Evolutionary conservation across 2,797 vertebrate genomes (phyloP).

Genomic region (Alosa sapidissima): DNA sequence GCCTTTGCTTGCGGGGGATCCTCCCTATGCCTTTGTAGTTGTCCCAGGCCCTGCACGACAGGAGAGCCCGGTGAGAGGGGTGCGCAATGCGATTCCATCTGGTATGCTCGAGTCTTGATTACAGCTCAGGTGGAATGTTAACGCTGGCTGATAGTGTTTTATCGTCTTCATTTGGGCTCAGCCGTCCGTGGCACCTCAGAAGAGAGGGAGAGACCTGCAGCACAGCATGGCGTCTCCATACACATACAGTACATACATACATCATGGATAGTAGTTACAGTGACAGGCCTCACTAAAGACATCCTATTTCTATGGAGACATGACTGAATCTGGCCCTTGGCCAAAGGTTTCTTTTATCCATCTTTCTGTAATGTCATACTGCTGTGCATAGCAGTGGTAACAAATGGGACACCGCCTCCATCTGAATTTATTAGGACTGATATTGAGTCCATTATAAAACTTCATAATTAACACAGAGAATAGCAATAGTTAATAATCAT

Average conservation of each 20-base stretch:
- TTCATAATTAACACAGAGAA: neutral
- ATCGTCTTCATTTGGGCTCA: constrained; percentile 63
- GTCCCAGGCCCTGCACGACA: constrained; percentile 46
- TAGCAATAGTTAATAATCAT: neutral
- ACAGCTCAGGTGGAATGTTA: constrained; percentile 69
- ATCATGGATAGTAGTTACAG: constrained; percentile 1
- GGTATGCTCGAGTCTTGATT: constrained; percentile 54
- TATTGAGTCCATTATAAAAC: too few relatives aligned
- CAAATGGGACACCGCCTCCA: neutral
- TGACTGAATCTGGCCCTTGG: neutral
- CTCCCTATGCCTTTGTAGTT: constrained; percentile 41
- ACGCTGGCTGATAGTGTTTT: constrained; percentile 64
- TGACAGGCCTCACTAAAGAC: constrained; percentile 12
- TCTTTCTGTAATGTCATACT: neutral
- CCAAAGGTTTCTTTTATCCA: neutral
- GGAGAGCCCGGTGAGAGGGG: neutral
- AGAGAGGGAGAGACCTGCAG: constrained; percentile 36
- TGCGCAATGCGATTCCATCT: constrained; percentile 54
- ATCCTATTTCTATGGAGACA: neutral
- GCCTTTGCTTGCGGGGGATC: neutral
- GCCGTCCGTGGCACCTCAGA: constrained; percentile 56
- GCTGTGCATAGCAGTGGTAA: neutral
- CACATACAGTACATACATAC: neutral
- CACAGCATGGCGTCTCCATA: neutral
- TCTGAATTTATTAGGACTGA: neutral